A percentile compares a stretch with the other conserved stretches of the same genome.
Conservation (phyloP, 2,797 vertebrate genomes). For the Lepus oiostolus region DNA sequence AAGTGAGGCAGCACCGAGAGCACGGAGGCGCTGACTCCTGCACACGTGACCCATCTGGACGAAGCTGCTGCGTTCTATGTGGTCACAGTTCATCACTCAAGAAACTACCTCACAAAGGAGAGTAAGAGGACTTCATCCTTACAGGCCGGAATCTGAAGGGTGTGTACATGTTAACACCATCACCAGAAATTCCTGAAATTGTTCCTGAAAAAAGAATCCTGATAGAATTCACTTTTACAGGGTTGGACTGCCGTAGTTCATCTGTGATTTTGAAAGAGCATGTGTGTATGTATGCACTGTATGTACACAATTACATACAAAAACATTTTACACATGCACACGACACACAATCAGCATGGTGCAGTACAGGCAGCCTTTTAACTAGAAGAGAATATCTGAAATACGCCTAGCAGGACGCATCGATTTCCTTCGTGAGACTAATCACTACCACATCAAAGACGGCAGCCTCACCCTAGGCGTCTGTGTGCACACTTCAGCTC, state of each 20-base stretch:
- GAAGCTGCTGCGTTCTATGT: background rate
- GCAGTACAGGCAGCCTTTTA: background rate
- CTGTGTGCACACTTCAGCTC: background rate
- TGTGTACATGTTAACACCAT: background rate
- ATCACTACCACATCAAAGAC: constrained; percentile 45
- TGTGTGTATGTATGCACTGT: background rate
- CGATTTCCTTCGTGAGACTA: constrained; percentile 49
- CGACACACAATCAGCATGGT: no score
- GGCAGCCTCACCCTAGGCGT: constrained; percentile 15
- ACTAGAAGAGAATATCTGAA: background rate
- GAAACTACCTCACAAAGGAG: constrained; percentile 27
- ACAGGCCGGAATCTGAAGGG: background rate
- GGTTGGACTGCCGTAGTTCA: background rate
- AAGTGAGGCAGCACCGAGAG: constrained; percentile 13
- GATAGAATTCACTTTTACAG: background rate
- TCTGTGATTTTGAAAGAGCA: background rate
- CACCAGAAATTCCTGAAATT: constrained; percentile 50
- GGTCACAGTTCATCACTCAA: background rate
- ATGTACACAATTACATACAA: background rate
- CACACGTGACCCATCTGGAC: background rate
- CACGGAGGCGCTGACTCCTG: background rate
- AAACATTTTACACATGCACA: background rate
- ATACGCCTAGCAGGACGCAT: background rate
- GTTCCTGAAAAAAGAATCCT: constrained; percentile 38
- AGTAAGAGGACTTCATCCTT: constrained; percentile 25